Percentiles rank a stretch among this genome's conserved stretches.
Evolutionary conservation across 2,888 invertebrate genomes (phyloP).

Genomic region (Brachypalpus laphriformis): DNA sequence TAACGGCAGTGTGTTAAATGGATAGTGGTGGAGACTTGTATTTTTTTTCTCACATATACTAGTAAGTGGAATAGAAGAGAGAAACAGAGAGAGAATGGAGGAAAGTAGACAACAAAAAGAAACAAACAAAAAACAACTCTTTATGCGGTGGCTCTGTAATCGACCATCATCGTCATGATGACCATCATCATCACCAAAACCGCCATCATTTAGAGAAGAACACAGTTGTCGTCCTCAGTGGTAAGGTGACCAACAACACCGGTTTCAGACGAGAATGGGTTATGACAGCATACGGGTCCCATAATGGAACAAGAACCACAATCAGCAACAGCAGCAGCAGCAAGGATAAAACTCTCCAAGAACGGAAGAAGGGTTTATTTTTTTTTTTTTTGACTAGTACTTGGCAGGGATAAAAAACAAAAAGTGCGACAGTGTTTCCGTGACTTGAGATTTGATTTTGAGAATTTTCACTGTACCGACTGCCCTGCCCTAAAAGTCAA

Average conservation of each 20-base stretch:
- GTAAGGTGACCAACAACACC: constrained; percentile 65
- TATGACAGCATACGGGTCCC: constrained; percentile 42
- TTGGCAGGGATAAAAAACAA: not conserved
- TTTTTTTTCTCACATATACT: constrained; percentile 10
- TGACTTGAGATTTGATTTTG: not conserved
- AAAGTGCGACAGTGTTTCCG: not conserved
- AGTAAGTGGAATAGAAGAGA: constrained; percentile 7
- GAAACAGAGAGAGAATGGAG: constrained; percentile 10
- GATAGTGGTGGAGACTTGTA: constrained; percentile 62
- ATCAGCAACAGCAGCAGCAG: not conserved
- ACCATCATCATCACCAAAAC: constrained; percentile 37
- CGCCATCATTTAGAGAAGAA: constrained; percentile 38
- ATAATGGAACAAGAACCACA: constrained; percentile 33
- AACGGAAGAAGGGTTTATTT: constrained; percentile 1
- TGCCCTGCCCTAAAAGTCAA: too few species aligned
- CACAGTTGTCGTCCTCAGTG: constrained; percentile 49
- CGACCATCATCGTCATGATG: constrained; percentile 39
- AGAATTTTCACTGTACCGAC: too few species aligned
- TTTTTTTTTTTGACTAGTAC: not conserved
- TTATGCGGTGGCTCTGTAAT: constrained; percentile 46
- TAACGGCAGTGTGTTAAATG: constrained; percentile 73
- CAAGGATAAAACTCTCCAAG: constrained; percentile 36
- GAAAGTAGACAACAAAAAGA: not conserved
- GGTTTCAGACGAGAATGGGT: constrained; percentile 46
- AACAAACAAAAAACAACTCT: constrained; percentile 7